These are phyloP conservation scores for Solea solea DNA, from an alignment of 2,113 vertebrate species.

Conservation along the genomic window DNA sequence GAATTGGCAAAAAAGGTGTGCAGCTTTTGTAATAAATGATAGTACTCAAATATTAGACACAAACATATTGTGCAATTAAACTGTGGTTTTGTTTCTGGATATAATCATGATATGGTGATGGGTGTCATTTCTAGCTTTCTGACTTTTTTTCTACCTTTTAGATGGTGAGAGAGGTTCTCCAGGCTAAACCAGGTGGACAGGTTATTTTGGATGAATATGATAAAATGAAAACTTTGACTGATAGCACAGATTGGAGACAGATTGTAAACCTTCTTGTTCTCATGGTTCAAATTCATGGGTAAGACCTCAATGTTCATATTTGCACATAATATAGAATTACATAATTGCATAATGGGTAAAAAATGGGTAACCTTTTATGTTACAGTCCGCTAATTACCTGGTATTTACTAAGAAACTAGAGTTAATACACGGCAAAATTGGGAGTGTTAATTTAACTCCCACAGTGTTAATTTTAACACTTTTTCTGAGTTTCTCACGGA, in stretches of 20 bases:
- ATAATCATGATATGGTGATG: neutral
- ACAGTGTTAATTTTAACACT: no score
- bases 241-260: constrained; percentile 9
- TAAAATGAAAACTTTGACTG: constrained; percentile 8
- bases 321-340: neutral
- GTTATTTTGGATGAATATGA: constrained; percentile 24
- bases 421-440: no score
- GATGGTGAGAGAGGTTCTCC: constrained; percentile 20
- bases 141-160: constrained; percentile 14
- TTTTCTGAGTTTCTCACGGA: no score
- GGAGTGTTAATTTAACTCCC: no score
- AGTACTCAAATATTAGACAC: constrained; percentile 3
- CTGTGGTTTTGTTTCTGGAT: neutral
- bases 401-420: no score
- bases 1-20: constrained; percentile 24
- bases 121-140: neutral
- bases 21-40: constrained; percentile 8
- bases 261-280: constrained; percentile 19
- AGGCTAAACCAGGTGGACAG: neutral
- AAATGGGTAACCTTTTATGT: no score
- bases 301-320: constrained; percentile 5
- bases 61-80: constrained; percentile 1
- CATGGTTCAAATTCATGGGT: constrained; percentile 25
- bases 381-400: no score
- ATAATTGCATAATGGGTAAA: no score